Conservation (phyloP, 2,797 vertebrate species). For the Pogoniulus pusillus region DNA sequence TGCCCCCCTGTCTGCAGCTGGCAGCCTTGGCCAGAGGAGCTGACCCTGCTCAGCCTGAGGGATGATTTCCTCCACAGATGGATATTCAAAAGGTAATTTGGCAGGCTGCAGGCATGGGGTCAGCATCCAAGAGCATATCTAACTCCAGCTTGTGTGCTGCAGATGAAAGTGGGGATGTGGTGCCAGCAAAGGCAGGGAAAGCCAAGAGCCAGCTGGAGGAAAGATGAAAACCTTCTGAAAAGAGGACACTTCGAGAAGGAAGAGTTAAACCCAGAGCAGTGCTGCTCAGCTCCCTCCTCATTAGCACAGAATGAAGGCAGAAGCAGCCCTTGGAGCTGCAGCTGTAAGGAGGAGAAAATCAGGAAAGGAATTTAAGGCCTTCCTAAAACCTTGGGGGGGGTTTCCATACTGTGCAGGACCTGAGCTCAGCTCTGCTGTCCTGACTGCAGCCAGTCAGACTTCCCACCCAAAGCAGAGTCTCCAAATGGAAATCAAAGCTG, state of each 20-base stretch:
- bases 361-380: background rate
- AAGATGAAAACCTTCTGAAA: background rate
- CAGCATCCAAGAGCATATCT: background rate
- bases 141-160: background rate
- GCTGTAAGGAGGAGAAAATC: background rate
- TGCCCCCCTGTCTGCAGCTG: background rate
- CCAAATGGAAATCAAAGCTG: background rate
- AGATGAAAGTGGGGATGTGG: background rate
- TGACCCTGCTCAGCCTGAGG: background rate
- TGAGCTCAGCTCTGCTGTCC: background rate
- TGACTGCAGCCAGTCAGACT: background rate
- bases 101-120: background rate
- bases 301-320: background rate
- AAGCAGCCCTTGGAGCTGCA: background rate
- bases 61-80: background rate
- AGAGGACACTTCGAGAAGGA: background rate
- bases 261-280: background rate
- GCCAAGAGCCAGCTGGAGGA: accelerated
- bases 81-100: background rate
- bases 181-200: background rate
- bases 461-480: background rate
- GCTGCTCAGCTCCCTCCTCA: background rate
- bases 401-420: background rate
- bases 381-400: accelerated
- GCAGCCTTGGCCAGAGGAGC: background rate